phyloP scores from a whole-genome alignment of 2,888 invertebrate species.

The Diarsia dahlii region DNA sequence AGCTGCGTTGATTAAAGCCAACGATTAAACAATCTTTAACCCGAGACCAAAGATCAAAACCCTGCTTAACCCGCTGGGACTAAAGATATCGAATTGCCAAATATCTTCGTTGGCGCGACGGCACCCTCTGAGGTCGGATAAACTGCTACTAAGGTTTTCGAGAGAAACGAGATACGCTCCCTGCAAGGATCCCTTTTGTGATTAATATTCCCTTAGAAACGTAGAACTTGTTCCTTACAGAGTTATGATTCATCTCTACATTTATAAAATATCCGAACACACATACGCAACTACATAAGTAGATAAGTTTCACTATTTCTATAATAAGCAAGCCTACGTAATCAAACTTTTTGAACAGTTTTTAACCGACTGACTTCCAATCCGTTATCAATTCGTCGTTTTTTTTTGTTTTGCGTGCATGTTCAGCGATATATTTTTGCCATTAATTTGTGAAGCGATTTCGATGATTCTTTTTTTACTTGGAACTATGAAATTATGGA shows the following conservation, averaged over 20 bases:
- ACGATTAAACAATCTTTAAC: conserved; percentile 79
- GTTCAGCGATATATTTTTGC: too few relatives aligned
- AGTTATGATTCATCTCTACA: conserved; percentile 56
- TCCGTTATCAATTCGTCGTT: too few relatives aligned
- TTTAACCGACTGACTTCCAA: too few relatives aligned
- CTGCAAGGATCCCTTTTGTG: conserved; percentile 64
- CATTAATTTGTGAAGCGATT: too few relatives aligned
- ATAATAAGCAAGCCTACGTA: neutral
- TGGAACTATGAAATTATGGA: too few relatives aligned
- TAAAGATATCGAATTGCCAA: conserved; percentile 77
- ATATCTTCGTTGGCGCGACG: conserved; percentile 71
- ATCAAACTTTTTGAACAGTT: neutral
- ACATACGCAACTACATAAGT: neutral
- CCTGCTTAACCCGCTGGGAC: conserved; percentile 74
- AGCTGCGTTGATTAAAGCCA: conserved; percentile 76
- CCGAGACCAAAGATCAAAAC: conserved; percentile 76
- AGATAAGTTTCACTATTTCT: neutral
- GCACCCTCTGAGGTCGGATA: conserved; percentile 69
- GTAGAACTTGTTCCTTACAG: conserved; percentile 44
- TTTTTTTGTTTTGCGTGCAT: too few relatives aligned
- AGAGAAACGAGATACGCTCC: conserved; percentile 68
- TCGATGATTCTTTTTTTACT: too few relatives aligned
- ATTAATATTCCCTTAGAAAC: conserved; percentile 68
- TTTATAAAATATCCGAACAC: conserved; percentile 28
- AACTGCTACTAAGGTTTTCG: conserved; percentile 71